Evolutionary conservation across 1,140 invertebrate genomes (phyloP), one percentile per base, ranked within the genome.

Genomic region (Helicoverpa armigera): DNA sequence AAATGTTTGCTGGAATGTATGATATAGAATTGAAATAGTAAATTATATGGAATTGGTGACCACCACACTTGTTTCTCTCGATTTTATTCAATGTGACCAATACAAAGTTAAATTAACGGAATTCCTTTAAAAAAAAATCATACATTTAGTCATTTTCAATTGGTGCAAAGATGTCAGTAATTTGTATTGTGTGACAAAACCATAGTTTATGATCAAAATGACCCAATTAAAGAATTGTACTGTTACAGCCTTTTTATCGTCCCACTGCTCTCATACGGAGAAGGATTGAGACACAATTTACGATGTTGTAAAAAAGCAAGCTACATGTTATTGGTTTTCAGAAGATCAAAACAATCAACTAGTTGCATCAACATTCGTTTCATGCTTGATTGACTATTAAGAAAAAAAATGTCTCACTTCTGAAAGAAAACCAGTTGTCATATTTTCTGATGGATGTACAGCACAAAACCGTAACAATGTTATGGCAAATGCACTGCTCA

Each of bases 151-250:
- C 5, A 56, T 56, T 18, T 54, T 54, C 5, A 56, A 56, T 56
- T 56, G 54, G 54, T 56, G 54, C 54, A 56, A 56, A 56, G 54
- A 56, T 56, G 54, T 56, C n/a, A 56, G n/a, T 56, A 56, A 16
- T 56, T 56, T 56, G n/a, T n/a, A n/a, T 56, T 56, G 16, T 56
- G 54, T 56, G 54, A n/a, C 54, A 56, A 56, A 56, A 56, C 3
- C 54, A 56, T 10, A 56, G n/a, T 56, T 18, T 18, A 5, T 1
- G 54, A 56, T 18, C n/a, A 56, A 10, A 18, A 56, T 18, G 54
- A 18, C 54, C 54, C 1, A 18, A 56, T 56, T 9, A 56, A 56
- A 56, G 4, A 16, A 56, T 56, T 56, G 23, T 23, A 23, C 23
- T 23, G 23, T 23, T 23, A 23, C 23, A 23, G 23, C 23, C 23